Conservation (phyloP, 2,113 vertebrate species). For the Cnemophilus loriae region DNA sequence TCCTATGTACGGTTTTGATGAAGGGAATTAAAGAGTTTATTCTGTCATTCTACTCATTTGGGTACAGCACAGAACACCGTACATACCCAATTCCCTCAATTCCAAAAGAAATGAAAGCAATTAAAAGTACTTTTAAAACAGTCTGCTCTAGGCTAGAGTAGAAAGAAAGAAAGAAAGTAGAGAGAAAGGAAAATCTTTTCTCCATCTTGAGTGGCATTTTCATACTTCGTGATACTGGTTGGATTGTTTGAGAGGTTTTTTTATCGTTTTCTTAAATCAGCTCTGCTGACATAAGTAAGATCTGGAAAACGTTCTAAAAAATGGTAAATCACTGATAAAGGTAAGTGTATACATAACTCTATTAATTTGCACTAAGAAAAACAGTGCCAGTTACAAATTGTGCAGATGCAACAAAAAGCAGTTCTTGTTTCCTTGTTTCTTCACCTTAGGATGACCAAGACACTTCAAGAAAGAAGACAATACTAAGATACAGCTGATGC, state of each 20-base stretch:
- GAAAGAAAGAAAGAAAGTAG: background rate
- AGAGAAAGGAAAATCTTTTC: too few species aligned
- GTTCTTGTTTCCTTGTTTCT: background rate
- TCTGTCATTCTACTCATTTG: background rate
- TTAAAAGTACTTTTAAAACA: background rate
- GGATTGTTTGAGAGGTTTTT: background rate
- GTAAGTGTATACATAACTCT: background rate
- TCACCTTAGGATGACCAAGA: fast-evolving
- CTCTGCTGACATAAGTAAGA: background rate
- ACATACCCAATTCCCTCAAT: background rate
- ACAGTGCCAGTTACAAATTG: background rate
- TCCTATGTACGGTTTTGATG: background rate
- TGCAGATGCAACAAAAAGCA: background rate
- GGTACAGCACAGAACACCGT: background rate
- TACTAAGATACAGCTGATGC: background rate
- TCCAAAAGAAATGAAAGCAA: background rate
- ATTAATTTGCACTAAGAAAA: background rate
- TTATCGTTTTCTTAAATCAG: background rate
- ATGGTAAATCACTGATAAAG: background rate
- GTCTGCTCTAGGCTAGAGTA: background rate
- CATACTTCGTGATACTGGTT: background rate
- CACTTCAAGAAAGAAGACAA: background rate
- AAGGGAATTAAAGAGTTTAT: background rate
- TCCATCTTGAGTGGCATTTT: background rate
- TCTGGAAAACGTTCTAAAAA: background rate